Conservation (phyloP, 2,888 invertebrate genomes). For the Ophraella communa region DNA sequence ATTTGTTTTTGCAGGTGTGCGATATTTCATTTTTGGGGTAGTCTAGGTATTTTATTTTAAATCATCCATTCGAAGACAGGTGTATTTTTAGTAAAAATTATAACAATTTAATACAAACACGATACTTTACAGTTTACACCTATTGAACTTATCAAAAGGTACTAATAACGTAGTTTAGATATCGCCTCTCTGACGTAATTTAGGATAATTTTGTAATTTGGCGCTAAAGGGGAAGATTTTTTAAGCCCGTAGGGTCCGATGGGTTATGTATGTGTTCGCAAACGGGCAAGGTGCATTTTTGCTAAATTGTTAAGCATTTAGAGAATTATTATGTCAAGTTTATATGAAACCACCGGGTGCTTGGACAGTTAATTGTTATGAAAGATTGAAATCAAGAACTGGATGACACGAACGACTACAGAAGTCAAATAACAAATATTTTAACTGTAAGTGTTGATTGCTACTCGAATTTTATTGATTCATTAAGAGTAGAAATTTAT, state of each 20-base stretch:
- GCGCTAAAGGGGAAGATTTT: slow-evolving; percentile 18
- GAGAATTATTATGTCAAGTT: slow-evolving; percentile 7
- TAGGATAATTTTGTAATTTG: slow-evolving; percentile 23
- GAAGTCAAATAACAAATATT: background rate
- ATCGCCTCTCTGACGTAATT: slow-evolving; percentile 23
- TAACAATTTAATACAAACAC: slow-evolving; percentile 39
- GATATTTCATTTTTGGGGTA: slow-evolving; percentile 42
- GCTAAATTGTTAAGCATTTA: slow-evolving; percentile 1
- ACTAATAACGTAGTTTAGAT: slow-evolving; percentile 33
- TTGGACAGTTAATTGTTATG: background rate
- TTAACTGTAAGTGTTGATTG: background rate
- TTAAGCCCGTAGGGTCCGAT: background rate
- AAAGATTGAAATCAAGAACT: background rate
- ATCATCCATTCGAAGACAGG: slow-evolving; percentile 15
- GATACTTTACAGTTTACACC: slow-evolving; percentile 39
- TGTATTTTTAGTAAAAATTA: slow-evolving; percentile 12
- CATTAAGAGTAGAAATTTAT: background rate
- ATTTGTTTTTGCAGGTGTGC: slow-evolving; percentile 41
- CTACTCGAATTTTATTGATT: background rate
- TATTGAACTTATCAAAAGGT: slow-evolving; percentile 24
- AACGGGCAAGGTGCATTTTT: slow-evolving; percentile 17
- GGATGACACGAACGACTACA: background rate
- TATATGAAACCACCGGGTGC: background rate
- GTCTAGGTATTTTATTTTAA: slow-evolving; percentile 22
- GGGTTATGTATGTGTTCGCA: slow-evolving; percentile 7